Evolutionary conservation across 2,113 vertebrate species (phyloP).

Genomic region (Seriola quinqueradiata): DNA sequence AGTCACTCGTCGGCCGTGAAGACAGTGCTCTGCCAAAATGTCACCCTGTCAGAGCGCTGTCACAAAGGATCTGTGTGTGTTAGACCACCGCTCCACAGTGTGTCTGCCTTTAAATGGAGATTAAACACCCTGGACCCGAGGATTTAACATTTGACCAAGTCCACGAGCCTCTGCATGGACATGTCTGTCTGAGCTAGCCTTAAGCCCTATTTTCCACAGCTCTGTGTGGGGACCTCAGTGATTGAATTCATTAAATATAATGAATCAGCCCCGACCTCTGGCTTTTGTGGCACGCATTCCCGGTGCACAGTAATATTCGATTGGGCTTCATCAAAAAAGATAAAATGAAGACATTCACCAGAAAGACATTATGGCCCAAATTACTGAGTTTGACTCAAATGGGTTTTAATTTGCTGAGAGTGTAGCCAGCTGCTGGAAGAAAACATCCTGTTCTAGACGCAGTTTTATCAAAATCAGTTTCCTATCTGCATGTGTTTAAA

Average conservation of each 20-base stretch:
- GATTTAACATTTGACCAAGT: conserved; percentile 31
- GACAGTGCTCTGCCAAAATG: conserved; percentile 26
- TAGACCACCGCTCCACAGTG: conserved; percentile 10
- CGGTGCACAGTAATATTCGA: not conserved
- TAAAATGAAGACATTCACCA: conserved; percentile 12
- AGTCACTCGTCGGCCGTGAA: conserved; percentile 10
- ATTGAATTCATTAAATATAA: conserved; percentile 18
- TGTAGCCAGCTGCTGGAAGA: not conserved
- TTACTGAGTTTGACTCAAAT: conserved; percentile 2
- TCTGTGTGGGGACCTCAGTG: conserved; percentile 3
- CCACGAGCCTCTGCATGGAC: conserved; percentile 15
- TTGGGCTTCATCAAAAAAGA: conserved; percentile 4
- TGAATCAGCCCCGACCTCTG: not conserved
- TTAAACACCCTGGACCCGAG: conserved; percentile 23
- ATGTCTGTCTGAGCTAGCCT: not conserved
- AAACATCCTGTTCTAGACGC: not conserved
- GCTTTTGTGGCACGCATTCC: not conserved
- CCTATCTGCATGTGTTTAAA: too few species aligned
- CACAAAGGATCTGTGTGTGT: conserved; percentile 31
- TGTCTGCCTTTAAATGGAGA: conserved; percentile 34
- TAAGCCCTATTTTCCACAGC: conserved; percentile 11
- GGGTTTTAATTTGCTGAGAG: not conserved
- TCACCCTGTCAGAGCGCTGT: conserved; percentile 43
- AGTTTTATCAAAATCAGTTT: not conserved
- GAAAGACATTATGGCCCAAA: not conserved